A percentile compares a stretch with the other conserved stretches of the same genome.
Evolutionary conservation across 1,140 invertebrate species (phyloP).

Genomic region (Drosophila trapezifrons): DNA sequence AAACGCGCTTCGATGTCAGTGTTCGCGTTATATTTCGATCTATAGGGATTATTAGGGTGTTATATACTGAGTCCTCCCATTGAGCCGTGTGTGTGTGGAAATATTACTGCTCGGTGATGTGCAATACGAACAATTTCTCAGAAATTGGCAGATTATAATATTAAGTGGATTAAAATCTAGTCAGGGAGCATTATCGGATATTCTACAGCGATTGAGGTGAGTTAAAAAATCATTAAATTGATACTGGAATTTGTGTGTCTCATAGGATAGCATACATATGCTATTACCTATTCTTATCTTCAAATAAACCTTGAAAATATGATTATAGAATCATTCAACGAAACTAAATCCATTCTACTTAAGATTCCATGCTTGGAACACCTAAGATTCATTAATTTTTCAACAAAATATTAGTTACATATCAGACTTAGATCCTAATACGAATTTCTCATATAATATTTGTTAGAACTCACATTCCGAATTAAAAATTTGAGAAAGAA

Average conservation of each 20-base stretch:
- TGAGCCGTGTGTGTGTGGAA: neutral
- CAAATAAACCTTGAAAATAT: neutral
- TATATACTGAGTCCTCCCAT: neutral
- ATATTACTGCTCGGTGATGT: slow-evolving; percentile 14
- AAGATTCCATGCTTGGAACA: neutral
- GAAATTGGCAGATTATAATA: neutral
- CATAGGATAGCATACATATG: neutral
- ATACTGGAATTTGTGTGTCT: neutral
- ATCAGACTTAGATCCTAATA: neutral
- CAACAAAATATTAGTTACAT: too few species aligned
- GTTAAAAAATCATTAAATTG: neutral
- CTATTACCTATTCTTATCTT: neutral
- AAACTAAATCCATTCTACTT: neutral
- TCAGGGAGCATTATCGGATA: slow-evolving; percentile 29
- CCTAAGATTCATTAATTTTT: neutral
- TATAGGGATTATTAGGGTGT: slow-evolving; percentile 19
- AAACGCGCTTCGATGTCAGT: slow-evolving; percentile 51
- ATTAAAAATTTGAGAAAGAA: too few species aligned
- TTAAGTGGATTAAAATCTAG: neutral
- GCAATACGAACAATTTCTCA: slow-evolving; percentile 34
- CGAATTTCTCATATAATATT: neutral
- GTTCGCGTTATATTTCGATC: slow-evolving; percentile 13
- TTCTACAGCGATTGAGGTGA: neutral
- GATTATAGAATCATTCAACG: neutral
- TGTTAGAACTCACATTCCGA: too few species aligned